Percentiles rank a stretch among this genome's conserved stretches.
Conservation (phyloP, 2,888 invertebrate genomes). For the Torymus auratus region DNA sequence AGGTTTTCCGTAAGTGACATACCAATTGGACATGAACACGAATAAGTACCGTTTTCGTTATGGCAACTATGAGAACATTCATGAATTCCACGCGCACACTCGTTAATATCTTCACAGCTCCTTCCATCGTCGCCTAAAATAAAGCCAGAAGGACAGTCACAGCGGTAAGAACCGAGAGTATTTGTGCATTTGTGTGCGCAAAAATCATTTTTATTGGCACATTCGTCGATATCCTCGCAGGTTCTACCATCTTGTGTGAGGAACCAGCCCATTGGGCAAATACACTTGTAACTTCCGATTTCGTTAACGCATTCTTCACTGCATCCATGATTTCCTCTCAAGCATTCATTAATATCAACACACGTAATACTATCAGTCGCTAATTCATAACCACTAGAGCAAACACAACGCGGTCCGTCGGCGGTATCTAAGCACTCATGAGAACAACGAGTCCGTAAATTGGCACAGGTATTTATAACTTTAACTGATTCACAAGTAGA, state of each 20-base stretch:
- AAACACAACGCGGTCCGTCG: conserved; percentile 77
- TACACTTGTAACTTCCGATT: conserved; percentile 76
- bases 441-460: conserved; percentile 65
- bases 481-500: conserved; percentile 62
- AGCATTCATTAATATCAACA: conserved; percentile 79
- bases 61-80: conserved; percentile 80
- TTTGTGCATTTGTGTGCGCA: conserved; percentile 67
- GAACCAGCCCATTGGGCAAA: conserved; percentile 69
- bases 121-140: conserved; percentile 72
- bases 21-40: conserved; percentile 78
- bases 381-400: conserved; percentile 78
- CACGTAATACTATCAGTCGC: conserved; percentile 73
- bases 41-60: conserved; percentile 78
- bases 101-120: conserved; percentile 79
- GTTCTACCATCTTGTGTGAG: conserved; percentile 61
- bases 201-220: conserved; percentile 47
- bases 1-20: conserved; percentile 65
- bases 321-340: conserved; percentile 72
- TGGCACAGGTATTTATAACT: conserved; percentile 64
- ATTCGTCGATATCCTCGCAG: conserved; percentile 69
- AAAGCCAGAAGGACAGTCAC: conserved; percentile 79
- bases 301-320: conserved; percentile 78
- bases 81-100: conserved; percentile 77
- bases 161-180: conserved; percentile 70
- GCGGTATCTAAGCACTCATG: conserved; percentile 69